phyloP scores from a whole-genome alignment of 2,113 vertebrate species.

The Isichthys henryi region DNA sequence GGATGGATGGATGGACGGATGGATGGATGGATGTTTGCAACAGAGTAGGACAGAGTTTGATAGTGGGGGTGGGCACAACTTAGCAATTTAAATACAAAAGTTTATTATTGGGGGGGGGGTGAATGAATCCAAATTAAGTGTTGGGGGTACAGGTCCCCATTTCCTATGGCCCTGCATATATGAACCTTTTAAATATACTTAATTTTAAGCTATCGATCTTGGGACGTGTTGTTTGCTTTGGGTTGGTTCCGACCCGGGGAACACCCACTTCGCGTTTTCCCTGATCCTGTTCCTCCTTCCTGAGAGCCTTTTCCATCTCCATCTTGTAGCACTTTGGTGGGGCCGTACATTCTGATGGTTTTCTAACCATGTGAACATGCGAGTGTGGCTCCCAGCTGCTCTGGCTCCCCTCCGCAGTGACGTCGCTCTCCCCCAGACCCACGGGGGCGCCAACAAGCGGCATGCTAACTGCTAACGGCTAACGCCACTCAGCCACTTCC shows the following conservation, averaged over 20 bases:
- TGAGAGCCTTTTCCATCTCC: neutral
- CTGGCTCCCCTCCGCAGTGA: neutral
- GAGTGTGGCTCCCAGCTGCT: neutral
- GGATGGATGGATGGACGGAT: neutral
- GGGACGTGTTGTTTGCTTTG: neutral
- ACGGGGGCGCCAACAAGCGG: neutral
- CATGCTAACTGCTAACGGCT: neutral
- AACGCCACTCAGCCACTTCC: neutral
- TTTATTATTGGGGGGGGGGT: neutral
- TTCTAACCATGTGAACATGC: neutral
- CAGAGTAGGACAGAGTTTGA: neutral
- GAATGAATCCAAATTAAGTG: neutral
- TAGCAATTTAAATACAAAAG: neutral
- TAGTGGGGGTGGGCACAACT: neutral
- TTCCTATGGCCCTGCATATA: neutral
- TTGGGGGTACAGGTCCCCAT: neutral
- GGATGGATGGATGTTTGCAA: neutral
- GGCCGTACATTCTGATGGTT: neutral
- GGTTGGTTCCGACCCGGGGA: neutral
- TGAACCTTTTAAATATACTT: neutral
- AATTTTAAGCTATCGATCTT: neutral
- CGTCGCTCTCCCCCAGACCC: neutral
- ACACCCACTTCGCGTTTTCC: neutral
- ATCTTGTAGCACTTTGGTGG: constrained; percentile 14
- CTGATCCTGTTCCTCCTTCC: neutral